Percentiles rank a stretch among this genome's conserved stretches.
Conservation (phyloP, 2,113 vertebrate species). For the Brachirus orientalis region DNA sequence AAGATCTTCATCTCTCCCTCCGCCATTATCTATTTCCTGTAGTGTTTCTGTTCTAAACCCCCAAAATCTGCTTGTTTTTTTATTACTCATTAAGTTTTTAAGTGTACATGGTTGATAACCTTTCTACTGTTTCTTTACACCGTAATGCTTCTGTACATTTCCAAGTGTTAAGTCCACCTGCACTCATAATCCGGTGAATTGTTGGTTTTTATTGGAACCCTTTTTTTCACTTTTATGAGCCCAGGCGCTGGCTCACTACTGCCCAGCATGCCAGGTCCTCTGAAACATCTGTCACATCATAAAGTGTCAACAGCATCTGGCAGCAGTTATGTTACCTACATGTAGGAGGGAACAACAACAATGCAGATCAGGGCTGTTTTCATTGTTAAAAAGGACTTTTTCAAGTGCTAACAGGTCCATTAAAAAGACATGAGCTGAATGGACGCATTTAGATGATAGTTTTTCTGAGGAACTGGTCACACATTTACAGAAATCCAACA, state of each 20-base stretch:
- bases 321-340: constrained; percentile 45
- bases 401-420: neutral
- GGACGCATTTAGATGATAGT: neutral
- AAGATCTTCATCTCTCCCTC: neutral
- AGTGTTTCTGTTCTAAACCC: no score
- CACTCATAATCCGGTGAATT: constrained; percentile 5
- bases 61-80: no score
- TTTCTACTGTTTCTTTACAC: no score
- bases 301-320: constrained; percentile 49
- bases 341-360: neutral
- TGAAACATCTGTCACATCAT: constrained; percentile 59
- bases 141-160: constrained; percentile 22
- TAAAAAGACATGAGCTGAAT: neutral
- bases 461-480: neutral
- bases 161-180: constrained; percentile 28
- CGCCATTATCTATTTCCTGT: neutral
- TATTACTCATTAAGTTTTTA: no score
- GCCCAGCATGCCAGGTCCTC: constrained; percentile 35
- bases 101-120: no score
- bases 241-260: constrained; percentile 30
- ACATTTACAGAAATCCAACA: neutral
- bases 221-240: constrained; percentile 39
- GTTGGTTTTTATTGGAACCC: constrained; percentile 43
- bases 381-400: neutral
- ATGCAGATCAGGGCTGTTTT: neutral